Conservation (phyloP, 1,140 invertebrate genomes). For the Pantala flavescens region DNA sequence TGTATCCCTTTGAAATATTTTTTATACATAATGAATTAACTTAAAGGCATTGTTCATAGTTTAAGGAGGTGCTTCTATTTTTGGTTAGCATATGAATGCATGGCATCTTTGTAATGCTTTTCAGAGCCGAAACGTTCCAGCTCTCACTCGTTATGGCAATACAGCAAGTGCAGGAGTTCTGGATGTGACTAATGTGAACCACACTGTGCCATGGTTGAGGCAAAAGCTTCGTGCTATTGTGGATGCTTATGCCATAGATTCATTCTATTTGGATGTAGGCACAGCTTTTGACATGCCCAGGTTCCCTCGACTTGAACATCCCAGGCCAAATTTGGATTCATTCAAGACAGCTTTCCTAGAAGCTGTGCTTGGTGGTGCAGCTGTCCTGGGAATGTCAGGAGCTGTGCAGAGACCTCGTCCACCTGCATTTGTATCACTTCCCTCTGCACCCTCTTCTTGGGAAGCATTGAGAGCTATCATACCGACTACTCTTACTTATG, state of each 20-base stretch:
- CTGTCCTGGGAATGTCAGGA: constrained; percentile 69
- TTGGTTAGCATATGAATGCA: too few relatives aligned
- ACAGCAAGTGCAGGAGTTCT: constrained; percentile 65
- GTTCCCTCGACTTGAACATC: constrained; percentile 60
- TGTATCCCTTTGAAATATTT: too few relatives aligned
- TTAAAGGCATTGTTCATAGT: too few relatives aligned
- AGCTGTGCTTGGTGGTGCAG: constrained; percentile 37
- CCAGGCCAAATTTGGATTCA: constrained; percentile 64
- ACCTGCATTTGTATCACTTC: constrained; percentile 75
- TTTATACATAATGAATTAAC: too few relatives aligned
- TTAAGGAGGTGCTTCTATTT: too few relatives aligned
- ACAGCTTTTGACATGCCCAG: constrained; percentile 77
- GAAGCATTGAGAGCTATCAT: constrained; percentile 73
- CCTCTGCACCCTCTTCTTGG: constrained; percentile 81
- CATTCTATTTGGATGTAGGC: constrained; percentile 84
- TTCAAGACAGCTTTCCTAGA: constrained; percentile 61
- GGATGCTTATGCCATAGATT: constrained; percentile 67
- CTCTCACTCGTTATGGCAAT: constrained; percentile 46
- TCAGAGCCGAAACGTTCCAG: background rate
- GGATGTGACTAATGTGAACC: constrained; percentile 69
- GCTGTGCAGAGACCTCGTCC: constrained; percentile 69
- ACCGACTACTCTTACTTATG: constrained; percentile 75
- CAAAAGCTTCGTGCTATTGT: constrained; percentile 59
- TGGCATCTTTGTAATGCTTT: too few relatives aligned
- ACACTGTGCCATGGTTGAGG: constrained; percentile 66